Evolutionary conservation across 2,888 invertebrate genomes (phyloP), one percentile per base, ranked within the genome.

Genomic region (Deladenus siricidicola): DNA sequence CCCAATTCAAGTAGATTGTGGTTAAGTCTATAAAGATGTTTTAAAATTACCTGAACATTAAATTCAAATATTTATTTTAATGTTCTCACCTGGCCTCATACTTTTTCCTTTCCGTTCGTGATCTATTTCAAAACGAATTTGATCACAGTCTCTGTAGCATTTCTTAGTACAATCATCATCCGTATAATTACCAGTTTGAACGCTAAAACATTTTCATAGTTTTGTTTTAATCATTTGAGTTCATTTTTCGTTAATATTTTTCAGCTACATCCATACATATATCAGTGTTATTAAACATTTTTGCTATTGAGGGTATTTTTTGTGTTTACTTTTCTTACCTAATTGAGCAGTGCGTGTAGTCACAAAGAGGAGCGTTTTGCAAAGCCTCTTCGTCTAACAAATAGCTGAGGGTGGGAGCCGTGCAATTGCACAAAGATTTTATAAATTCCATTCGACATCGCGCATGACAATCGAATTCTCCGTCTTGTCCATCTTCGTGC

Each of bases 371-470:
- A 62, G 62, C 73, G 42, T 70, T 66, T 29, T 70, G 49, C 39
- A 73, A 55, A 19, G 72, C 73, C 21, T 60, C 21, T 24, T 67
- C 58, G n/a, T 23, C 34, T 17, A 70, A 70, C 60, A 77, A 55
- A 60, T 77, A 72, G 56, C 68, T 67, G 30, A 77, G 60, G 0
- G 77, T 74, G 8, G 66, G 64, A 4, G 73, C 69, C 17, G 75
- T 78, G 55, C 77, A 77, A 44, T 75, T 66, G 62, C 77, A 77
- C 24, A 69, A 56, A 23, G 70, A 66, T 24, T 70, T 60, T 34
- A 77, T 72, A 69, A 78, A 72, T 21, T 71, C 63, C 73, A 77
- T 70, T 39, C 77, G 62, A 60, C 77, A 77, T 4, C 73, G 49
- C 17, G 72, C 69, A 8, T 71, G 66, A 56, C 53, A 53, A 48